A percentile compares a stretch with the other conserved stretches of the same genome.
Conservation (phyloP, 2,113 vertebrate genomes). For the Kryptolebias marmoratus region DNA sequence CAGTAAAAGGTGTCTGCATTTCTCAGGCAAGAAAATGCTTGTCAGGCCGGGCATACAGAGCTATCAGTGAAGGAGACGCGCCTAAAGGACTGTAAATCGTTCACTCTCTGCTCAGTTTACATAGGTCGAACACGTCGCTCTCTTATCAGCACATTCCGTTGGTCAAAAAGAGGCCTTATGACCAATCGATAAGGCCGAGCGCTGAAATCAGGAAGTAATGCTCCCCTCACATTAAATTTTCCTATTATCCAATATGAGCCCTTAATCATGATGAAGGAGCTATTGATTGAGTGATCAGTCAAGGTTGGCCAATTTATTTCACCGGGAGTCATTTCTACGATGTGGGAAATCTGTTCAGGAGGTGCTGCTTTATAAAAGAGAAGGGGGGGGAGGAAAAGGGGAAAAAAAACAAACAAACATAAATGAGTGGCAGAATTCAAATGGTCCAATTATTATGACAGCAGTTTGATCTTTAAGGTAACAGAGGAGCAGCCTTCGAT, state of each 20-base stretch:
- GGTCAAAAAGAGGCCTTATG: constrained; percentile 45
- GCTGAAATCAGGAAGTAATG: constrained; percentile 64
- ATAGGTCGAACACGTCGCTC: constrained; percentile 54
- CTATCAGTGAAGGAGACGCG: constrained; percentile 66
- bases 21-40: constrained; percentile 77
- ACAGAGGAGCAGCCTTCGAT: constrained; percentile 65
- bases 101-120: constrained; percentile 65
- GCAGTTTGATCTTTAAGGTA: constrained; percentile 76
- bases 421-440: constrained; percentile 44
- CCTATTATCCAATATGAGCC: constrained; percentile 65
- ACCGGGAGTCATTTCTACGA: constrained; percentile 38
- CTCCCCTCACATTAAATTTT: constrained; percentile 68
- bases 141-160: constrained; percentile 60
- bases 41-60: constrained; percentile 68
- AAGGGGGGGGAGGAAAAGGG: too few species aligned
- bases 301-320: constrained; percentile 64
- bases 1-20: constrained; percentile 81
- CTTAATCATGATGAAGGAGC: constrained; percentile 73
- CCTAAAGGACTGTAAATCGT: constrained; percentile 69
- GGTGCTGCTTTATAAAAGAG: not conserved
- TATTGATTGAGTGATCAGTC: constrained; percentile 65
- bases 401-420: not conserved
- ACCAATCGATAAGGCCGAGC: constrained; percentile 57
- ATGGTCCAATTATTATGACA: constrained; percentile 70
- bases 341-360: constrained; percentile 43